phyloP scores from a whole-genome alignment of 1,140 invertebrate genomes.

The Drosophila baimaii region DNA sequence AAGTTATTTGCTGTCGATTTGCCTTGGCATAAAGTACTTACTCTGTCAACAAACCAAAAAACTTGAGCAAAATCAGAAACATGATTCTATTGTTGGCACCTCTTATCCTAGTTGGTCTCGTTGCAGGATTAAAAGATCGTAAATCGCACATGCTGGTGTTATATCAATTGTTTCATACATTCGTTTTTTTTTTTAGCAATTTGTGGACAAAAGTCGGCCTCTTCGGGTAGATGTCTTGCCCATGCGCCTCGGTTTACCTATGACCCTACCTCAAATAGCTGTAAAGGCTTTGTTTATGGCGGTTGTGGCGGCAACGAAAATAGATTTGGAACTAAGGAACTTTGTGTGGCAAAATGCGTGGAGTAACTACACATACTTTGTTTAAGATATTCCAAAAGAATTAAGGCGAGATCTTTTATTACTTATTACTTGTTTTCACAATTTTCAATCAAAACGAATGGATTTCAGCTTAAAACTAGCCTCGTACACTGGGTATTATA shows the following conservation, averaged over 20 bases:
- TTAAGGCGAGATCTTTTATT: neutral
- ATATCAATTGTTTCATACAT: neutral
- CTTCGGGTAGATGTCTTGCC: no score
- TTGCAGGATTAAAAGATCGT: constrained; percentile 1
- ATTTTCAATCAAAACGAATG: neutral
- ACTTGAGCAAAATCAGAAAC: neutral
- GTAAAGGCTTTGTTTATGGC: constrained; percentile 89
- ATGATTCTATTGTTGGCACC: neutral
- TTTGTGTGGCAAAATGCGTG: neutral
- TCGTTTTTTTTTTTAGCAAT: neutral
- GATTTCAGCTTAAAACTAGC: neutral
- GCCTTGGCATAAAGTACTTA: no score
- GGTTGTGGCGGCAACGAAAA: constrained; percentile 95
- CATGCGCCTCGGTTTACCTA: constrained; percentile 91
- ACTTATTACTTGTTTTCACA: neutral
- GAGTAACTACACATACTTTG: neutral
- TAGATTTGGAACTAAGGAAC: constrained; percentile 86
- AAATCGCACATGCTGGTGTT: neutral
- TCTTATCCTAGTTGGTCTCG: neutral
- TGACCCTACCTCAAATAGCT: constrained; percentile 88
- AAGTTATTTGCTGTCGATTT: neutral
- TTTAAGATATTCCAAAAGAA: neutral
- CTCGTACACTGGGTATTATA: no score
- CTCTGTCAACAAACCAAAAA: neutral
- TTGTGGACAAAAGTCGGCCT: neutral